Base-by-base conservation (phyloP, 1,140 invertebrate genomes). In the Hypothenemus hampei region DNA sequence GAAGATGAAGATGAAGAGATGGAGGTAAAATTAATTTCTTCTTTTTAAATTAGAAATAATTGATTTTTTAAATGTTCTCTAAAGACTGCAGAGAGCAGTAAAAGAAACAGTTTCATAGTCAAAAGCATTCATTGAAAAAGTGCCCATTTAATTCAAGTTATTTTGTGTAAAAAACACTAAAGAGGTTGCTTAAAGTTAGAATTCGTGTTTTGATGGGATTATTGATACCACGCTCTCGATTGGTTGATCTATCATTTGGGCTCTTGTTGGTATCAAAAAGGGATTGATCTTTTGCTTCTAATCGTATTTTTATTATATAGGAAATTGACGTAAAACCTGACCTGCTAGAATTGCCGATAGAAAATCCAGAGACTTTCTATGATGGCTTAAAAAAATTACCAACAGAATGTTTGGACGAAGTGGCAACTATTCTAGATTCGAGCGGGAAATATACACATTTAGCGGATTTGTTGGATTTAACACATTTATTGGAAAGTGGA, bases 1-100 rank as follows among this genome's bases (percentile, higher is more conserved):
- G 62, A 62, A 7, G 60, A 62, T 0, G 61, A 64, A 11, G 64
- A 66, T 13, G 64, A 67, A 49, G 58, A 58, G 52, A 62, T 60
- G 31, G 59, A 61, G 46, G 62, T 60, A 53, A 44, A 33, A 29
- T 11, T 2, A 2, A 16, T 24, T 54, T 23, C 23, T 23, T 41
- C 6, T 26, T 6, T 19, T 18, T 29, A 29, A n/a, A 11, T 39
- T 15, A 18, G 6, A 18, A 45, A 23, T n/a, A 22, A 44, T 15
- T 22, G 10, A 35, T 46, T 45, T 43, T 5, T 37, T 10, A 31
- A n/a, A n/a, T n/a, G n/a, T n/a, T n/a, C n/a, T n/a, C n/a, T n/a
- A n/a, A n/a, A n/a, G n/a, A n/a, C n/a, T n/a, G n/a, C n/a, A n/a
- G n/a, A n/a, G 31, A 16, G 15, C 10, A 0, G 3, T 19, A 16